A percentile compares a stretch with the other conserved stretches of the same genome.
These are phyloP conservation scores for Busseola fusca DNA, from an alignment of 2,888 invertebrate genomes.

Conservation along the genomic window DNA sequence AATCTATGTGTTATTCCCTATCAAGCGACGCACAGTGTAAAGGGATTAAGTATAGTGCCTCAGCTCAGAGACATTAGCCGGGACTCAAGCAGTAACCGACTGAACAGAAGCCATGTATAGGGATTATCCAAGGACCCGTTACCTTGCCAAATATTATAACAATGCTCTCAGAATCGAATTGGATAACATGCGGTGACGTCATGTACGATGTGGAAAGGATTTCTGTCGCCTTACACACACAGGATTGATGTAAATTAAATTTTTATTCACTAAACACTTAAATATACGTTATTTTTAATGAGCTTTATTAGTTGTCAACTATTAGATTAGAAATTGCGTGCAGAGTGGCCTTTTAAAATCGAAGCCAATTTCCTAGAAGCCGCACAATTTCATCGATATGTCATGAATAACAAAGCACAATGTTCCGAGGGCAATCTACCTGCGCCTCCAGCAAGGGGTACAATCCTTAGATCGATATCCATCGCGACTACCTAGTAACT, in stretches of 20 bases:
- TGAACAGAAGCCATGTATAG: conserved; percentile 61
- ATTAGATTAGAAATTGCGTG: conserved; percentile 31
- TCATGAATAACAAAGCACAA: conserved; percentile 37
- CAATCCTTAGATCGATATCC: conserved; percentile 64
- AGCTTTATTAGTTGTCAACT: conserved; percentile 10
- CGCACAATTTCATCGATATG: conserved; percentile 47
- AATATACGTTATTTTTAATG: conserved; percentile 19
- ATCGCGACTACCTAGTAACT: conserved; percentile 61
- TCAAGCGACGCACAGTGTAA: conserved; percentile 70
- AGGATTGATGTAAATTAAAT: conserved; percentile 2
- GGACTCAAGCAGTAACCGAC: conserved; percentile 57
- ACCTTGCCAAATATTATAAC: conserved; percentile 61
- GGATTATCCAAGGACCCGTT: conserved; percentile 56
- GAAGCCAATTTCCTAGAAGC: conserved; percentile 37
- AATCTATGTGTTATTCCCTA: conserved; percentile 76
- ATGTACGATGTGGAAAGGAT: conserved; percentile 17
- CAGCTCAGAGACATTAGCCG: conserved; percentile 66
- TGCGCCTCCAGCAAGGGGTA: conserved; percentile 40
- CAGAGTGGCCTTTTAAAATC: conserved; percentile 27
- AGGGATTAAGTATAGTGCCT: conserved; percentile 75
- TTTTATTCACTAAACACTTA: conserved; percentile 17
- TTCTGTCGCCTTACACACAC: conserved; percentile 9
- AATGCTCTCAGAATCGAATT: conserved; percentile 49
- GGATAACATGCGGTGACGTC: conserved; percentile 42
- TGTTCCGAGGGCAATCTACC: conserved; percentile 44